Conservation (phyloP, 2,797 vertebrate species). For the Hydrolagus colliei region DNA sequence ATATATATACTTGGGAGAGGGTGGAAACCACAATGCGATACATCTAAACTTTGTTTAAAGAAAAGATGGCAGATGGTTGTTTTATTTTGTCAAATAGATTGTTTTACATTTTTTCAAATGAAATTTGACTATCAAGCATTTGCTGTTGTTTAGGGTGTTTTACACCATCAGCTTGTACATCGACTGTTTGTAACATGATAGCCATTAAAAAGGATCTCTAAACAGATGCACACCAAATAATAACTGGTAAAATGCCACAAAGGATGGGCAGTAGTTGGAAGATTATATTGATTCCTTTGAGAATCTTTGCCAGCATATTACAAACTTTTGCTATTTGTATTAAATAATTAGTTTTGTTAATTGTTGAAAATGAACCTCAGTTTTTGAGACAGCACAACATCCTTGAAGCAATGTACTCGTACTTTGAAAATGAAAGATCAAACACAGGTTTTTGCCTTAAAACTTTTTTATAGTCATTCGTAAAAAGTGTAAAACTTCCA, state of each 20-base stretch:
- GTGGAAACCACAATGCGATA: neutral
- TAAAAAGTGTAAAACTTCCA: slow-evolving; percentile 56
- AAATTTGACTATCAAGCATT: slow-evolving; percentile 7
- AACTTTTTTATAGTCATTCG: slow-evolving; percentile 25
- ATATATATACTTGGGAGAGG: neutral
- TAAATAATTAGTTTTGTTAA: neutral
- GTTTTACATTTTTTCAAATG: slow-evolving; percentile 14
- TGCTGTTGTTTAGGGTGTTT: neutral
- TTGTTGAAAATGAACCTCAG: neutral
- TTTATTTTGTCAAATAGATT: neutral
- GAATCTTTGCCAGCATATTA: slow-evolving; percentile 58
- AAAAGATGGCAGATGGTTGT: neutral
- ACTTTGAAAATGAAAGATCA: slow-evolving; percentile 18
- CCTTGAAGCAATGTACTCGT: slow-evolving; percentile 14
- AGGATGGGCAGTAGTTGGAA: slow-evolving; percentile 59
- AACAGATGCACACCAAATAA: slow-evolving; percentile 9
- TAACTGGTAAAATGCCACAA: neutral
- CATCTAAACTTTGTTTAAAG: neutral
- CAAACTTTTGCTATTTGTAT: neutral
- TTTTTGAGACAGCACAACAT: slow-evolving; percentile 24
- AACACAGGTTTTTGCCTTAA: slow-evolving; percentile 23
- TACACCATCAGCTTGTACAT: neutral
- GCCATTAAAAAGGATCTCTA: slow-evolving; percentile 15
- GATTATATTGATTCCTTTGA: slow-evolving; percentile 74
- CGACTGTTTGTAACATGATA: slow-evolving; percentile 1